These are phyloP conservation scores for Virgularia gustaviana DNA, from an alignment of 92 coral and sea anemone species.

Conservation along the genomic window DNA sequence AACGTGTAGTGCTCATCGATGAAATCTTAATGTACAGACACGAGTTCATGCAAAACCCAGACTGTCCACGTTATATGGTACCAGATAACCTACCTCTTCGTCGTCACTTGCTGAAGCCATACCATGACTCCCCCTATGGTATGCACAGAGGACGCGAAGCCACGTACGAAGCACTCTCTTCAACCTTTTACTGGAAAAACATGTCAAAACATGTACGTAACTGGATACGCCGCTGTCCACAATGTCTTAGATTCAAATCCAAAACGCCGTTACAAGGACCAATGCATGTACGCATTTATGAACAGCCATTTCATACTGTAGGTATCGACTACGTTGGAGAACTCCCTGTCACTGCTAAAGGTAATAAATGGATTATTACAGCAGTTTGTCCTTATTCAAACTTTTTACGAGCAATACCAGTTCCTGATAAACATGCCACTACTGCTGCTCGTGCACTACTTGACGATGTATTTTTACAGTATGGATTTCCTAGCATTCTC, in stretches of 20 bases:
- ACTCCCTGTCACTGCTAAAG: conserved; percentile 34
- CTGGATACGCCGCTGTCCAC: conserved; percentile 54
- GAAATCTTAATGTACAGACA: conserved; percentile 47
- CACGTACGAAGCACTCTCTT: conserved; percentile 52
- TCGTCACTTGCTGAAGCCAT: conserved; percentile 20
- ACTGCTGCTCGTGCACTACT: conserved; percentile 46
- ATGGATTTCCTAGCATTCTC: conserved; percentile 40
- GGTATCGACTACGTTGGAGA: conserved; percentile 49
- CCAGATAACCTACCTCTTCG: conserved; percentile 35
- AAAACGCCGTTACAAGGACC: conserved; percentile 36
- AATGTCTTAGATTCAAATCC: conserved; percentile 33
- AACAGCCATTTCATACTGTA: conserved; percentile 50
- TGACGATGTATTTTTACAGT: conserved; percentile 27
- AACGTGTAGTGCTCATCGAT: conserved; percentile 44
- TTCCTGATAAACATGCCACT: conserved; percentile 49
- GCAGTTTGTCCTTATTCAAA: conserved; percentile 34
- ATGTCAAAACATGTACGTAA: conserved; percentile 54
- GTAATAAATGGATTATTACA: conserved; percentile 50
- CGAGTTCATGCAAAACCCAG: conserved; percentile 48
- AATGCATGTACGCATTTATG: conserved; percentile 52
- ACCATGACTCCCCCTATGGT: conserved; percentile 47
- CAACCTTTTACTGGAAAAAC: conserved; percentile 49
- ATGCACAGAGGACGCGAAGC: conserved; percentile 63
- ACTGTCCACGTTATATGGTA: conserved; percentile 30
- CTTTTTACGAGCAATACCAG: conserved; percentile 46